Conservation (phyloP, 2,797 vertebrate species). For the Pagetopsis macropterus region DNA sequence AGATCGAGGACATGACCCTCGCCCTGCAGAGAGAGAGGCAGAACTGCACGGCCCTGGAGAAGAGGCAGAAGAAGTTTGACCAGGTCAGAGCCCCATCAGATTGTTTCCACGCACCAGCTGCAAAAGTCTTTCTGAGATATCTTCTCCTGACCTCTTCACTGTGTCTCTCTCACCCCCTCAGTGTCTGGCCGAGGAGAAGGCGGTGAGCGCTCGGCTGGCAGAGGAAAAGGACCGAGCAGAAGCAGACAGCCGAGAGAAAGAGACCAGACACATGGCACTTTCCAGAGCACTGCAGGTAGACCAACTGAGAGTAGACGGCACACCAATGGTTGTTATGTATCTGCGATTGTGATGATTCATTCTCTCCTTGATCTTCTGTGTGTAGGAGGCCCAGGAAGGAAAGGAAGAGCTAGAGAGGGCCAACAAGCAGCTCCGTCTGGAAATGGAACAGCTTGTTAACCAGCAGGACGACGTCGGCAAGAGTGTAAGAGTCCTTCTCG, state of each 20-base stretch:
- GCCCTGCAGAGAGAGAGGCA: constrained; percentile 91
- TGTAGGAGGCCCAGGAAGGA: constrained; percentile 85
- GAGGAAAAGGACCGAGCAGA: constrained; percentile 91
- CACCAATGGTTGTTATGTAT: constrained; percentile 5
- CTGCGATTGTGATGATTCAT: constrained; percentile 17
- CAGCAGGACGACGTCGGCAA: constrained; percentile 94
- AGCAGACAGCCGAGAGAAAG: constrained; percentile 91
- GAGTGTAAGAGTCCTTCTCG: constrained; percentile 79
- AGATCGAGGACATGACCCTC: constrained; percentile 90
- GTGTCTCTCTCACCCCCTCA: constrained; percentile 36
- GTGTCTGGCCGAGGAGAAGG: constrained; percentile 92
- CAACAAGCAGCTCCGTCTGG: constrained; percentile 89
- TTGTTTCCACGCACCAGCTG: neutral
- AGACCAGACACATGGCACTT: constrained; percentile 87
- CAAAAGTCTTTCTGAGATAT: neutral
- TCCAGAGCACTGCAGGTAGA: constrained; percentile 85
- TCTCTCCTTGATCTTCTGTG: constrained; percentile 13
- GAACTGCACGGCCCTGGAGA: constrained; percentile 89
- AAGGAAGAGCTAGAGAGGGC: constrained; percentile 89
- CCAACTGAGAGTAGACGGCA: neutral
- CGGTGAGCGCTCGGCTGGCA: constrained; percentile 86
- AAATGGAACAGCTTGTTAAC: constrained; percentile 93
- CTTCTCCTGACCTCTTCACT: neutral
- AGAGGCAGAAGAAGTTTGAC: constrained; percentile 95
- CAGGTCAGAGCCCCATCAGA: constrained; percentile 80